Evolutionary conservation across 2,888 invertebrate genomes (phyloP), one percentile per base, ranked within the genome.

Genomic region (Eristalinus sepulchralis): DNA sequence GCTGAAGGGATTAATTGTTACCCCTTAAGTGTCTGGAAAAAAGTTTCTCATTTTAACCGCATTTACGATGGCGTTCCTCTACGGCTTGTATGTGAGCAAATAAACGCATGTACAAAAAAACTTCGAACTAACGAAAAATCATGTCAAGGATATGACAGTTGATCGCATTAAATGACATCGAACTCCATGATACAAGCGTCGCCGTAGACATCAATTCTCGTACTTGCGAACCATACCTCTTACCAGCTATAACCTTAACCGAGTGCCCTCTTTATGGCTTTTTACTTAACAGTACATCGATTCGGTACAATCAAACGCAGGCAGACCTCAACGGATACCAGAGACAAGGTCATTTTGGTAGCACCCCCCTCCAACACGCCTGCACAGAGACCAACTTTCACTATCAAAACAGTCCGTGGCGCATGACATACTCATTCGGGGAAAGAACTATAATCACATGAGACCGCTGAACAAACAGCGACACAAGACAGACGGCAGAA

Each of bases 351-450:
- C 71, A 80, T n/a, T 20, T 33, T 9, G 57, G 22, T 4, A 63
- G 10, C 36, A 39, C 17, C 62, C 47, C 13, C 53, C 33, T 13
- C 1, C 47, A n/a, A 1, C 70, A n/a, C 5, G 3, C 27, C 27
- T 27, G 13, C 70, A 53, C 53, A 22, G 75, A 55, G 62, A 47
- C 67, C 22, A 72, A 76, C 77, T 68, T 82, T 82, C 85, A 82
- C 82, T 82, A 77, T 36, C 82, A 71, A 83, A 85, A 71, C 68
- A 84, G 67, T 81, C 67, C 39, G 47, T 72, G 71, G 20, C 60
- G 6, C 47, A 17, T 72, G 67, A 68, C 71, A 72, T 81, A 39
- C 55, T 81, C 67, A 84, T 70, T 62, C 36, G 27, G 9, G 75
- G 53, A 73, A 31, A 33, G 47, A 72, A 17, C 47, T 3, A 36